phyloP scores from a whole-genome alignment of 2,888 invertebrate genomes.

The Mactromeris polynyma region DNA sequence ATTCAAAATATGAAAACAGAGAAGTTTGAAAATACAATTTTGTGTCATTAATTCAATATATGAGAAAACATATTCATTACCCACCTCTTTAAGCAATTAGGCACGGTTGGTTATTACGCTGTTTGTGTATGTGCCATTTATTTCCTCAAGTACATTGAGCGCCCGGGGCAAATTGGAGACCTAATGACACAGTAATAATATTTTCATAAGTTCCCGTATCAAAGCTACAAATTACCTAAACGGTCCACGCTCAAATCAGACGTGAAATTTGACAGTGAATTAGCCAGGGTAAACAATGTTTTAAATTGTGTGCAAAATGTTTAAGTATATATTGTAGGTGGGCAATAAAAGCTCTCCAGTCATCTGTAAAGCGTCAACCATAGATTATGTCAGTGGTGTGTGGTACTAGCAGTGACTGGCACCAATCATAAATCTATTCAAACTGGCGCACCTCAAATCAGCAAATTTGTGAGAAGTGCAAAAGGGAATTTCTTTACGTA shows the following conservation, averaged over 20 bases:
- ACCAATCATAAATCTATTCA: not conserved
- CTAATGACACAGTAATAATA: constrained; percentile 2
- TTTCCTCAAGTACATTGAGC: not conserved
- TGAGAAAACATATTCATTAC: constrained; percentile 18
- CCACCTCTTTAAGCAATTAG: constrained; percentile 20
- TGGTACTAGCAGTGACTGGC: not conserved
- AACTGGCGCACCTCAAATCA: too few relatives aligned
- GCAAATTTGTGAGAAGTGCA: too few relatives aligned
- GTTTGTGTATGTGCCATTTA: not conserved
- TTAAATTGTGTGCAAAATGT: constrained; percentile 34
- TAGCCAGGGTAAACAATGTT: constrained; percentile 17
- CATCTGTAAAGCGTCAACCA: not conserved
- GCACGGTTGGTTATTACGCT: not conserved
- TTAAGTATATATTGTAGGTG: constrained; percentile 22
- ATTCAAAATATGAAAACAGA: not conserved
- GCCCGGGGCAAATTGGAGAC: not conserved
- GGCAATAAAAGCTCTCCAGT: not conserved
- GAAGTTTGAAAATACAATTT: constrained; percentile 3
- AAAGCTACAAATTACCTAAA: not conserved
- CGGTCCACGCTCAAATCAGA: constrained; percentile 29
- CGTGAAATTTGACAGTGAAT: constrained; percentile 39
- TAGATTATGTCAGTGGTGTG: not conserved
- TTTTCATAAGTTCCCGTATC: not conserved
- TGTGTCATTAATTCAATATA: constrained; percentile 1
- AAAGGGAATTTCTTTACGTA: too few relatives aligned